Evolutionary conservation across 2,888 invertebrate species (phyloP), one percentile per base, ranked within the genome.

Genomic region (Tenthredo distinguenda): DNA sequence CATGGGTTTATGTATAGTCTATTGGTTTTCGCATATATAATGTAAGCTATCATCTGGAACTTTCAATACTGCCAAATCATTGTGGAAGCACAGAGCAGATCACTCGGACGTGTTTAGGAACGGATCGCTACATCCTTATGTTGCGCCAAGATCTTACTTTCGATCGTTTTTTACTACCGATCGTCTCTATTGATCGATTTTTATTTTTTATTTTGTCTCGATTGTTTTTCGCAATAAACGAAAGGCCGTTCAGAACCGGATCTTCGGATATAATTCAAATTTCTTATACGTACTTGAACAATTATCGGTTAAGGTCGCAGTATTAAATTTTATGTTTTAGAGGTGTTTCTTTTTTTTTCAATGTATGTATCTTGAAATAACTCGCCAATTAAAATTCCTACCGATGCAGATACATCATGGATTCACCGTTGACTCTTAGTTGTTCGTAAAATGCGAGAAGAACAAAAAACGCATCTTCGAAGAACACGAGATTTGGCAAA

Each of bases 51-150:
- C 72, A 37, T 72, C 72, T 72, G 72, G 26, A n/a, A 72, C 72
- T 74, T 74, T 74, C 72, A 74, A 74, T 74, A 43, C 72, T 43
- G 72, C 43, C 21, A 21, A 74, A 74, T 74, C 72, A 74, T 74
- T 74, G 43, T 43, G 72, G 72, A 43, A 43, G 72, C 43, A 26
- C 12, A 43, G 21, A 74, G 68, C 68, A 74, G 40, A 72, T 34
- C 37, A n/a, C 34, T 34, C 55, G 34, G 15, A 37, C 31, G 74
- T 74, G 7, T 74, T 21, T 74, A 43, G 37, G 10, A 62, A n/a
- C 18, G 37, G 37, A 40, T 74, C 21, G 21, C 10, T 43, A 26
- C 40, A 74, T 72, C 43, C 72, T 72, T 21, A 26, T 26, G 43
- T 47, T 40, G 18, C 9, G 10, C 10, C 40, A 76, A 76, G 31